Base-by-base conservation (phyloP, 2,888 invertebrate genomes). In the Hydriomena furcata region DNA sequence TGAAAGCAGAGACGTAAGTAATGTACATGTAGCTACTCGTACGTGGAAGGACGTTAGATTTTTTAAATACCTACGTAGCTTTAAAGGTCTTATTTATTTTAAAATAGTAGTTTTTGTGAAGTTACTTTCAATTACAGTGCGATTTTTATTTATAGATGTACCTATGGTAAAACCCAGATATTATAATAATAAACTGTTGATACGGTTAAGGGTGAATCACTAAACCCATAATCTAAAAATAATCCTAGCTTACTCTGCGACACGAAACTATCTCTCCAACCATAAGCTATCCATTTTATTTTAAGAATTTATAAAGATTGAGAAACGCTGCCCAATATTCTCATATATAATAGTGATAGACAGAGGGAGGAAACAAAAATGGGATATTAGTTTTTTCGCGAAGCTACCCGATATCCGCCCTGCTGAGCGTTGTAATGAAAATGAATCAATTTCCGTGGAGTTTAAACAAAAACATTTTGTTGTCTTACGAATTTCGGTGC, bases 351-450 rank as follows among this genome's bases (percentile, higher is more conserved):
- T 48, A 58, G 42, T 40, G 62, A 63, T 47, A 51, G 63, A 65
- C 63, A 62, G 66, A 59, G 78, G 76, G 76, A 78, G 79, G 77
- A 77, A 78, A 82, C 77, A 76, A 80, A 80, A 79, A 82, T 84
- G 76, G 84, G 79, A 82, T 83, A 85, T 85, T 86, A 86, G 84
- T 85, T 87, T 86, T 82, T 81, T 82, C 77, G 73, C 74, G 70
- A 75, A 74, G 76, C 77, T 74, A 76, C 77, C 73, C 73, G 61
- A 69, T 76, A 68, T 80, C 80, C 82, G 77, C 73, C 66, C 69
- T 62, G 74, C 69, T 47, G 68, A 65, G 85, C 79, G 83, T 85
- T 82, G 77, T 81, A 68, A 79, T 78, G 84, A 79, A 84, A 86
- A 84, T 76, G 79, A 83, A 78, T 68, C 79, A 77, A 85, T 86